Evolutionary conservation across 2,113 vertebrate species (phyloP).

Genomic region (Willisornis vidua): DNA sequence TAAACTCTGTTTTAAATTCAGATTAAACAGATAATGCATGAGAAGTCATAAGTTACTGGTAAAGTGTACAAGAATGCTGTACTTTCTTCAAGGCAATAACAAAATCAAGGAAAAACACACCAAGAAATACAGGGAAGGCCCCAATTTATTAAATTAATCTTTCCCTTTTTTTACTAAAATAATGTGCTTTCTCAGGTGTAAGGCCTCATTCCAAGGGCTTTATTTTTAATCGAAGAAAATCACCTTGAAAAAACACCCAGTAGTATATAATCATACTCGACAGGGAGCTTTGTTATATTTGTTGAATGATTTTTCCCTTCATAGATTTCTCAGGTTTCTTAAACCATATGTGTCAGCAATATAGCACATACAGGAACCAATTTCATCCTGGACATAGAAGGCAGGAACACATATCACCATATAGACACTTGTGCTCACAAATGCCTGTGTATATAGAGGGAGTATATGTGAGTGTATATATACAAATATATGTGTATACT

Average conservation of each 20-base stretch:
- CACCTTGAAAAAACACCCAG: not conserved
- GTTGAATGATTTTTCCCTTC: slow-evolving; percentile 24
- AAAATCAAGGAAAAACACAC: not conserved
- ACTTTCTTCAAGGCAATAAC: not conserved
- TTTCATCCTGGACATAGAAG: not conserved
- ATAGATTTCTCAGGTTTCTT: slow-evolving; percentile 8
- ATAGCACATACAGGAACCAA: not conserved
- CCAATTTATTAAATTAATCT: not conserved
- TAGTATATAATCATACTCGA: not conserved
- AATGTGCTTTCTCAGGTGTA: slow-evolving; percentile 2
- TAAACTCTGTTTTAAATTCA: not conserved
- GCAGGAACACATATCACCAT: not conserved
- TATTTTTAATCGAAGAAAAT: slow-evolving; percentile 56
- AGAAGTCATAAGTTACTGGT: not conserved
- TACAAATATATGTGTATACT: not conserved
- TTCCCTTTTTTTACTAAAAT: not conserved
- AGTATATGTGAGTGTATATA: no score
- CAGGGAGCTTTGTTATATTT: slow-evolving; percentile 41
- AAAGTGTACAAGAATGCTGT: not conserved
- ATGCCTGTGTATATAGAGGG: not conserved
- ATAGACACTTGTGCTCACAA: not conserved
- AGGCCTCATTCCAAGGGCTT: slow-evolving; percentile 24
- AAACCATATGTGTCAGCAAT: not conserved
- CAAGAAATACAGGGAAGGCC: not conserved
- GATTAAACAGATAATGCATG: not conserved